Base-by-base conservation (phyloP, 2,888 invertebrate species). In the Drosophila greeni region DNA sequence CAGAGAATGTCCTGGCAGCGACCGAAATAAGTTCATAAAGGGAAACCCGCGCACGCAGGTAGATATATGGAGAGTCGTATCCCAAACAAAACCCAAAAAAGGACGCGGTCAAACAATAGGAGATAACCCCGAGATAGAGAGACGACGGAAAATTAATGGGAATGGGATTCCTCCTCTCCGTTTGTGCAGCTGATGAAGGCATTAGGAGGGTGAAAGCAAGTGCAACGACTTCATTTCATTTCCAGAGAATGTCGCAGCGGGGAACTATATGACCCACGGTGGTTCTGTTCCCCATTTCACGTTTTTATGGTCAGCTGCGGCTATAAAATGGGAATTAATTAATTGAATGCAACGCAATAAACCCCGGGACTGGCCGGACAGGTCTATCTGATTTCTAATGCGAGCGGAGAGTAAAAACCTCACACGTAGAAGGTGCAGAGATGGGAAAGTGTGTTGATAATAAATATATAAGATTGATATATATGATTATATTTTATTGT, bases 161-260 rank as follows among this genome's bases (percentile, higher is more conserved):
- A 40, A 20, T 40, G 72, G 71, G 64, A 68, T 72, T 76, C 61
- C 73, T 49, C 61, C 73, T 54, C 20, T 4, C 8, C 64, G 47
- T 71, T 66, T 58, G 61, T 66, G 61, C 58, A 67, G 66, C 57
- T 60, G 77, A 80, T 79, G 75, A 72, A 82, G 82, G 57, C 77
- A 77, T 79, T 79, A 76, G n/a, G n/a, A 20, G 54, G 52, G 68
- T 51, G 70, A 55, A 71, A 66, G 62, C 66, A 56, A 39, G 40
- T 57, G 56, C 58, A 58, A 43, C 45, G 55, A 61, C 73, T 40
- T 67, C 52, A 59, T 59, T 61, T 49, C 23, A 24, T 24, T 56
- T 56, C n/a, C 16, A 45, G 20, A 72, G 75, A 77, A 78, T 78
- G 77, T 81, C 79, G 66, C 68, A 43, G 53, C 42, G 75, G 64